Evolutionary conservation across 2,797 vertebrate genomes (phyloP), one percentile per base, ranked within the genome.

Genomic region (Anisognathus igniventris): DNA sequence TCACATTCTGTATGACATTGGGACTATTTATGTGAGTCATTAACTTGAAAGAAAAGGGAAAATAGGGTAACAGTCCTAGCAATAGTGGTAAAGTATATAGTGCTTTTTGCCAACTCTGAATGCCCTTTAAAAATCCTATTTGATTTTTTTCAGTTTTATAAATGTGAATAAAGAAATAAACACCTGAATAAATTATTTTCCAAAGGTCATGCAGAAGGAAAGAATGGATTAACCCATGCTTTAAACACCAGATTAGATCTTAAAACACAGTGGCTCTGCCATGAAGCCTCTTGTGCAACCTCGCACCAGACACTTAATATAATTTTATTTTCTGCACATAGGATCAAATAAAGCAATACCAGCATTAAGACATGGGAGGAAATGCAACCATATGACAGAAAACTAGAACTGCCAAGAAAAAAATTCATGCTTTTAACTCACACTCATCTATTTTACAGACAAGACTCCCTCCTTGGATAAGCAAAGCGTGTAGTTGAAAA

Each of bases 81-180:
- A 57, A 67, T 16, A 90, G 28, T 50, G 57, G 51, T 73, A 73
- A 84, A 25, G 2, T 22, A 67, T 45, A 25, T 7, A 53, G 10
- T 24, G 25, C 7, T 71, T 90, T 94, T 66, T 60, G 33, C 4
- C 37, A 70, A n/a, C 6, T 71, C 60, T 87, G 28, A 82, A 74
- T 57, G 57, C 4, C 50, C 54, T 87, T 85, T 83, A 80, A 3
- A 87, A 91, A 85, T 72, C 31, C 11, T 47, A 35, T 24, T 64
- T 77, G 14, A 21, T 5, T 84, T 73, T 82, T 78, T 67, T 93
- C 25, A 30, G 21, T 68, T 87, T 88, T 85, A 80, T 65, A 90
- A 86, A 96, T 19, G 6, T 21, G 30, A 79, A 74, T 77, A 77
- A 91, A 84, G 45, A 92, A 86, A 83, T 58, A 92, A 83, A 83